These are phyloP conservation scores for Argya squamiceps DNA, from an alignment of 2,797 vertebrate genomes.

Conservation along the genomic window DNA sequence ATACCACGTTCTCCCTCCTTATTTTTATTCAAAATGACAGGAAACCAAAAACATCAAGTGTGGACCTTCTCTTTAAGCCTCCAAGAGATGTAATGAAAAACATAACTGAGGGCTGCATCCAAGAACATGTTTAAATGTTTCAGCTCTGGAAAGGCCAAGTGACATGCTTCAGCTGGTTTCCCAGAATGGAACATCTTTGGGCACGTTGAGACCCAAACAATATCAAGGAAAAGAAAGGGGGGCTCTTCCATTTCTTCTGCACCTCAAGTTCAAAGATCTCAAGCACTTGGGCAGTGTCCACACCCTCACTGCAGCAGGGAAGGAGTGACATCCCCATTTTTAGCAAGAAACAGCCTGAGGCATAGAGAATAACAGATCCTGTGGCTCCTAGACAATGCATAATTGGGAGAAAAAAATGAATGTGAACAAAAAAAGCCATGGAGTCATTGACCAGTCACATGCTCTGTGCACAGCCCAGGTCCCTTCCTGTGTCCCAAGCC, in stretches of 20 bases:
- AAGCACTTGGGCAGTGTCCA: not conserved
- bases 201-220: not conserved
- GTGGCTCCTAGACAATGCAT: not conserved
- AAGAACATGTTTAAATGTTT: not conserved
- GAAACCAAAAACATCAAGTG: conserved; percentile 35
- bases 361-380: not conserved
- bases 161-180: not conserved
- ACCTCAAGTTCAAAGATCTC: not conserved
- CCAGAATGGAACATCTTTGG: not conserved
- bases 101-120: not conserved
- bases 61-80: conserved; percentile 1
- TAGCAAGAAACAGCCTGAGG: not conserved
- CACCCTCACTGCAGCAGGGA: not conserved
- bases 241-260: not conserved
- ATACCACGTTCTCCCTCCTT: not conserved
- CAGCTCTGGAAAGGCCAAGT: not conserved
- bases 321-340: not conserved
- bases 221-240: not conserved
- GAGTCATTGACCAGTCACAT: not conserved
- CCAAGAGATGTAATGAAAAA: conserved; percentile 39
- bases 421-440: not conserved
- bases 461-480: not conserved
- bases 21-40: conserved; percentile 65
- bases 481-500: not conserved
- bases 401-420: not conserved